These are phyloP conservation scores for Drosophila yooni DNA, from an alignment of 2,888 invertebrate species.

Conservation along the genomic window DNA sequence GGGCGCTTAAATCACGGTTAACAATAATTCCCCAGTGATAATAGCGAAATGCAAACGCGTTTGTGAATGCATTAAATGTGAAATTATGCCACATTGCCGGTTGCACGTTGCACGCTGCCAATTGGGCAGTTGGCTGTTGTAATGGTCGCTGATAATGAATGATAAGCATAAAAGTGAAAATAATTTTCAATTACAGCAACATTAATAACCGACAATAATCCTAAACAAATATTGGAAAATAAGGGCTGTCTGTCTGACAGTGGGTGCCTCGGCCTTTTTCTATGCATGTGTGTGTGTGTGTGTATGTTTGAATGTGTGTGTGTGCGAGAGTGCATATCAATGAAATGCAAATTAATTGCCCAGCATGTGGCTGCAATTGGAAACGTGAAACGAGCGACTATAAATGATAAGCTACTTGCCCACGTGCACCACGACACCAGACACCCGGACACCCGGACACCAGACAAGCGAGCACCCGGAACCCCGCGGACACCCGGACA, in stretches of 20 bases:
- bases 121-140: conserved; percentile 21
- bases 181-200: conserved; percentile 81
- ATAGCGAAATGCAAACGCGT: conserved; percentile 40
- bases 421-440: conserved; percentile 25
- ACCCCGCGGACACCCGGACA: background rate
- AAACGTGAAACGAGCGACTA: conserved; percentile 56
- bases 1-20: conserved; percentile 73
- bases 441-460: conserved; percentile 5
- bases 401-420: conserved; percentile 57
- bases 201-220: conserved; percentile 81
- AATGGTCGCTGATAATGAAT: conserved; percentile 56
- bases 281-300: conserved; percentile 7
- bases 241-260: conserved; percentile 11
- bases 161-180: conserved; percentile 79
- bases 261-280: background rate
- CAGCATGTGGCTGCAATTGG: conserved; percentile 62
- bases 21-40: conserved; percentile 77
- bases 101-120: conserved; percentile 20
- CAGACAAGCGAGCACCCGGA: background rate
- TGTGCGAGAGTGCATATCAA: conserved; percentile 70
- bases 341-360: conserved; percentile 79
- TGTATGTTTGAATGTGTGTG: conserved; percentile 15
- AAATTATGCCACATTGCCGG: conserved; percentile 22
- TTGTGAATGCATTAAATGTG: conserved; percentile 49
- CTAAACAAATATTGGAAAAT: conserved; percentile 75